Base-by-base conservation (phyloP, 2,888 invertebrate species). In the Metalampra italica region DNA sequence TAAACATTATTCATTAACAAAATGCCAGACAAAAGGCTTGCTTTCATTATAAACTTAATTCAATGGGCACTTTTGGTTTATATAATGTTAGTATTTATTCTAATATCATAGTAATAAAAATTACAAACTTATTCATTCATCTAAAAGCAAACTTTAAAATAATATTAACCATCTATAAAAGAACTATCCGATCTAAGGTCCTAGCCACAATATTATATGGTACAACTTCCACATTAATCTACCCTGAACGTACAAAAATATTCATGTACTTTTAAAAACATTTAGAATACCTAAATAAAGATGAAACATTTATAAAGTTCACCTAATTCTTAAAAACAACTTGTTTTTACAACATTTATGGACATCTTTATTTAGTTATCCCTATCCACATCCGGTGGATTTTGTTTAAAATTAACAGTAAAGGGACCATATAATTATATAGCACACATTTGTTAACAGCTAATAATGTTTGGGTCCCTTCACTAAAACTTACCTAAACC, bases 41-140 rank as follows among this genome's bases (percentile, higher is more conserved):
- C 74, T 75, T 73, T 59, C 73, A 76, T 80, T 82, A 82, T 84
- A 84, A 87, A 88, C 88, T 90, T 87, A 89, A 87, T 79, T 88
- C 88, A 89, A 89, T 88, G 90, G 90, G 90, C 90, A 90, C 90
- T 90, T 90, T 90, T 88, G 90, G 90, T 90, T 90, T 87, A 88
- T 46, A 83, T 80, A 82, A 82, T 82, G 83, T 88, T 87, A 88
- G 82, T 88, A 82, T 84, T 86, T 82, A 44, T 85, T 71, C 84
- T 85, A 84, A 81, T 83, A 84, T 82, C 77, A 71, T 85, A 85
- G 72, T 81, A 81, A 82, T 86, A 78, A 85, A 84, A 83, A 84
- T 82, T 83, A 86, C 79, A 85, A 87, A 86, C 85, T 82, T 82
- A 85, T 82, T 70, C 44, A 68, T 77, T 78, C 71, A 66, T 79